Evolutionary conservation across 2,113 vertebrate genomes (phyloP), one percentile per base, ranked within the genome.

Genomic region (Bolborhynchus lineola): DNA sequence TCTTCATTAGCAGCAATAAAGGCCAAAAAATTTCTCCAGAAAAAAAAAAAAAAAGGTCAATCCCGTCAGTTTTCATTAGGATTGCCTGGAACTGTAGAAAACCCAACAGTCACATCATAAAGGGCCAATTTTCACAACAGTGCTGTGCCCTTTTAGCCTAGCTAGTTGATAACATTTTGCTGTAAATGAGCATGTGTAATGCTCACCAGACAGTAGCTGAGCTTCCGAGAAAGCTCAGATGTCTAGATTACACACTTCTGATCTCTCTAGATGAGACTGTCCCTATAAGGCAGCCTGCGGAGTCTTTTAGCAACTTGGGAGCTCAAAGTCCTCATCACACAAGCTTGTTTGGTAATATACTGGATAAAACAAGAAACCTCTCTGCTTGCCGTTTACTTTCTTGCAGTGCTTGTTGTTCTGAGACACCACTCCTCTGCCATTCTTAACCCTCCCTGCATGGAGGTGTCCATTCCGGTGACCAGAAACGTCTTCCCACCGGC

Each of bases 251-350:
- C 52, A 19, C 31, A 42, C 10, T 16, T 65, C 14, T 77, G 74
- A 33, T 33, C 23, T 33, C 23, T 44, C 25, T 31, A 41, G 71
- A 13, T 82, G 28, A 49, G 26, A 13, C 24, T 2, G 15, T 31
- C 53, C 44, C 33, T 12, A 15, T 2, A 17, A 82, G 46, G 59
- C 59, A 67, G 68, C 31, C 24, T 49, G 62, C 0, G 0, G 29
- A 35, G 49, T 18, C 70, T 50, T 41, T 7, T 44, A 37, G 18
- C 41, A 49, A 1, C 49, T 35, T 44, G 1, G 9, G 49, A 76
- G 70, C 53, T 82, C 93, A 44, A 87, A 91, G 78, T 63, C 57
- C 82, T 24, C 26, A 7, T 64, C 55, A 74, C 39, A 47, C 50
- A 68, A 75, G 50, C 81, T 60, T 6, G 35, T 37, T 67, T 42